Conservation (phyloP, 2,113 vertebrate genomes). For the Camelus bactrianus region DNA sequence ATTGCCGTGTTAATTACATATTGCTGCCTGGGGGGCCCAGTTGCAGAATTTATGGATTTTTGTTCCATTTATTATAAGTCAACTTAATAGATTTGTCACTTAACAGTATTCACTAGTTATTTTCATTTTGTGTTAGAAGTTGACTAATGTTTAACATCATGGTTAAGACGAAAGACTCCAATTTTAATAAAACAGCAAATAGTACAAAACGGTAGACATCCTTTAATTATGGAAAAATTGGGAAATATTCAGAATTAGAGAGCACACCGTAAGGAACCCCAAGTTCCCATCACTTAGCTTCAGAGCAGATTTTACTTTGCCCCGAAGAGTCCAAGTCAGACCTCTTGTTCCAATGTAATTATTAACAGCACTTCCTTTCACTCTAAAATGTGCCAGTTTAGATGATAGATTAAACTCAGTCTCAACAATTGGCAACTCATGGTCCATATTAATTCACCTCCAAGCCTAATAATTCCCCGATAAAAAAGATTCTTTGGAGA, state of each 20-base stretch:
- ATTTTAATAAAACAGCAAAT: conserved; percentile 11
- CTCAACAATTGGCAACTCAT: background rate
- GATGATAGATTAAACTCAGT: background rate
- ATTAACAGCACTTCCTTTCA: background rate
- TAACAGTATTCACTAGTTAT: conserved; percentile 22
- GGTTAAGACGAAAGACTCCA: background rate
- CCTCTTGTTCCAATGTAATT: background rate
- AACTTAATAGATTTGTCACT: conserved; percentile 10
- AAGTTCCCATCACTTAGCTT: background rate
- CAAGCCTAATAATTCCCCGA: background rate
- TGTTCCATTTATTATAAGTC: conserved; percentile 33
- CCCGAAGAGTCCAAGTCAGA: background rate
- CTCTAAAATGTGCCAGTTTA: background rate
- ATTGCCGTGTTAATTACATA: background rate
- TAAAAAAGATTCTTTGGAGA: conserved; percentile 7
- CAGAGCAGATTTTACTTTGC: background rate
- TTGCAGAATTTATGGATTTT: conserved; percentile 36
- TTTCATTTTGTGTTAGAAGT: conserved; percentile 54
- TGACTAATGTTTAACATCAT: conserved; percentile 7
- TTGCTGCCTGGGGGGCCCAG: background rate
- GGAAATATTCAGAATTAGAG: background rate
- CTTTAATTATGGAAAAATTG: background rate
- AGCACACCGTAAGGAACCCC: background rate
- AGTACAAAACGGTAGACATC: background rate
- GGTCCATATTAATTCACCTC: background rate